Percentiles rank a stretch among this genome's conserved stretches.
Conservation (phyloP, 2,888 invertebrate genomes). For the Colostygia pectinataria region DNA sequence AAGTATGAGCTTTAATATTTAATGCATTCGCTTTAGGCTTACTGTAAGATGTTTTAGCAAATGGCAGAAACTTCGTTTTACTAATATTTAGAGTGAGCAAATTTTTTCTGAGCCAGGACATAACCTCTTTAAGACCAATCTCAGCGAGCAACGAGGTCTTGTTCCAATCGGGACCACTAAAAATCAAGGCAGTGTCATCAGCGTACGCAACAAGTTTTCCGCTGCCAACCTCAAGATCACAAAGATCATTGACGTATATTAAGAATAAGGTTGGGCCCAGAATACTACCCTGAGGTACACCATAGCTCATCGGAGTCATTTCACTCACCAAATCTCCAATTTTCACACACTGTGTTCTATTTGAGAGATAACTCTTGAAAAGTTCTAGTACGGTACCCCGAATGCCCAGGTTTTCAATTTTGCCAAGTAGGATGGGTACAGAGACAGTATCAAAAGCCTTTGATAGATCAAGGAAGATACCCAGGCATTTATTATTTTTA, state of each 20-base stretch:
- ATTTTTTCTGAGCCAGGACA: background rate
- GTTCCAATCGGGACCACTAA: background rate
- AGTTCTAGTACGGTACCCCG: background rate
- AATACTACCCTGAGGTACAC: background rate
- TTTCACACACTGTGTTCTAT: background rate
- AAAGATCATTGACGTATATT: background rate
- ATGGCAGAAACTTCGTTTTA: background rate
- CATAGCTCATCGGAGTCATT: too few species aligned
- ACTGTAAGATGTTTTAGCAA: too few species aligned
- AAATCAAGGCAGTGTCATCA: background rate
- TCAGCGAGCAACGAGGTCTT: background rate
- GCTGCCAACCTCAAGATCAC: background rate
- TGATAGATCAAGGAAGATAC: background rate
- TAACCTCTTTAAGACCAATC: background rate
- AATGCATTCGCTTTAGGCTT: too few species aligned
- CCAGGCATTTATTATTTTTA: background rate
- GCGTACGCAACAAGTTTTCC: background rate
- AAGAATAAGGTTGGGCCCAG: background rate
- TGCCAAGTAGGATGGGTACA: background rate
- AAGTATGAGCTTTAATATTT: too few species aligned
- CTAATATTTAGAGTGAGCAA: too few species aligned
- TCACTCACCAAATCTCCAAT: background rate
- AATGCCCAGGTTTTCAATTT: background rate
- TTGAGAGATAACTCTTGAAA: background rate
- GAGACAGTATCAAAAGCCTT: too few species aligned